phyloP scores from a whole-genome alignment of 2,888 invertebrate genomes.

The Sesia bembeciformis region DNA sequence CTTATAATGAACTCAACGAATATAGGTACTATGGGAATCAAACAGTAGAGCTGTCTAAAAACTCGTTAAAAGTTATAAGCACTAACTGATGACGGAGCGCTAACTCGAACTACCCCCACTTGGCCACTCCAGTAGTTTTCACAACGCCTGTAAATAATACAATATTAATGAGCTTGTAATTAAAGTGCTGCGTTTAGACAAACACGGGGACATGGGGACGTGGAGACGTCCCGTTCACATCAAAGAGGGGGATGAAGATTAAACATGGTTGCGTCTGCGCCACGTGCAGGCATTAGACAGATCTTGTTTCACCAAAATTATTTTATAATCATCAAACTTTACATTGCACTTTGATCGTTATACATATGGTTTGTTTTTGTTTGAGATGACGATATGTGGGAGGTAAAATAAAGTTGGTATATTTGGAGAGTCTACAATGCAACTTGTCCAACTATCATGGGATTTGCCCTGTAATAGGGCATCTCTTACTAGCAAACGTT shows the following conservation, averaged over 20 bases:
- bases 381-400: neutral
- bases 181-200: constrained; percentile 62
- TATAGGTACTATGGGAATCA: too few relatives aligned
- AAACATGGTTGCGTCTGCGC: constrained; percentile 62
- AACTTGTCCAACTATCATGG: constrained; percentile 65
- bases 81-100: too few relatives aligned
- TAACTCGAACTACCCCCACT: neutral
- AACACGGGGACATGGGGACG: constrained; percentile 37
- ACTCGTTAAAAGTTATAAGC: too few relatives aligned
- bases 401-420: constrained; percentile 13
- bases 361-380: neutral
- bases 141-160: constrained; percentile 51
- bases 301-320: constrained; percentile 23
- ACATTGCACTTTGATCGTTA: neutral
- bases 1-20: too few relatives aligned
- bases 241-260: constrained; percentile 63
- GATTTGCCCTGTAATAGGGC: constrained; percentile 60
- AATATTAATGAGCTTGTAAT: constrained; percentile 69
- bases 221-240: constrained; percentile 30
- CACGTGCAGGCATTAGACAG: constrained; percentile 55
- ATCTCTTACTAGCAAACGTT: constrained; percentile 43
- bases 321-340: neutral
- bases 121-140: neutral
- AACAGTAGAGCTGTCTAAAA: too few relatives aligned
- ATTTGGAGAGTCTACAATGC: constrained; percentile 54